A percentile compares a stretch with the other conserved stretches of the same genome.
Evolutionary conservation across 2,888 invertebrate species (phyloP).

Genomic region (Timandra comae): DNA sequence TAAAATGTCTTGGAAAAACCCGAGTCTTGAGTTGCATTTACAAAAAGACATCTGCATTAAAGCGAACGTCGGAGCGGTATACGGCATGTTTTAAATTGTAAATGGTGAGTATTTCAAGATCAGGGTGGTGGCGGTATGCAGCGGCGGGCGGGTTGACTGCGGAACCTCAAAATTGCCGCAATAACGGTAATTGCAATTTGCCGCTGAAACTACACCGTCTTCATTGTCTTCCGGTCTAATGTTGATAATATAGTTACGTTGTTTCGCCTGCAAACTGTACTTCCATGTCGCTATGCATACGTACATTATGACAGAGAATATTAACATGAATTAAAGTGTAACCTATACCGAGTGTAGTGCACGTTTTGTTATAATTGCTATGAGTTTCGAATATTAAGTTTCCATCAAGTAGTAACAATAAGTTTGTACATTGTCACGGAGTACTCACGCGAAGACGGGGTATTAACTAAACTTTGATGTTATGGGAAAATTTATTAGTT

Average conservation of each 20-base stretch:
- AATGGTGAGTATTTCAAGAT: conserved; percentile 35
- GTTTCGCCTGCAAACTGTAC: neutral
- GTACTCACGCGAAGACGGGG: no score
- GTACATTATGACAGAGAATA: no score
- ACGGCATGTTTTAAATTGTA: conserved; percentile 30
- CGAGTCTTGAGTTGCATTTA: conserved; percentile 3
- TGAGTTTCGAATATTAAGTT: no score
- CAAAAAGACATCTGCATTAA: conserved; percentile 14
- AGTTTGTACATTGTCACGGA: no score
- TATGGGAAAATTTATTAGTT: no score
- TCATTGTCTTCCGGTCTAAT: conserved; percentile 52
- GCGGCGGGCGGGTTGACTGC: conserved; percentile 15
- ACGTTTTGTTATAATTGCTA: no score
- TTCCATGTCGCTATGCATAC: neutral
- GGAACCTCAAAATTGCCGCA: conserved; percentile 57
- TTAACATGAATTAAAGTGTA: no score
- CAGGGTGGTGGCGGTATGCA: conserved; percentile 4
- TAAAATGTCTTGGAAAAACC: conserved; percentile 1
- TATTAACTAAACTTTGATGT: no score
- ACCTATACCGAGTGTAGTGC: no score
- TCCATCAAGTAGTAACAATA: no score
- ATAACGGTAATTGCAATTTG: conserved; percentile 69
- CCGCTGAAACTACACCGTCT: conserved; percentile 58
- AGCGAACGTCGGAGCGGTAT: conserved; percentile 26
- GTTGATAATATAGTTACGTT: conserved; percentile 30